These are phyloP conservation scores for Gisinianus flammeolus DNA, from an alignment of 2,888 invertebrate genomes.

Conservation along the genomic window DNA sequence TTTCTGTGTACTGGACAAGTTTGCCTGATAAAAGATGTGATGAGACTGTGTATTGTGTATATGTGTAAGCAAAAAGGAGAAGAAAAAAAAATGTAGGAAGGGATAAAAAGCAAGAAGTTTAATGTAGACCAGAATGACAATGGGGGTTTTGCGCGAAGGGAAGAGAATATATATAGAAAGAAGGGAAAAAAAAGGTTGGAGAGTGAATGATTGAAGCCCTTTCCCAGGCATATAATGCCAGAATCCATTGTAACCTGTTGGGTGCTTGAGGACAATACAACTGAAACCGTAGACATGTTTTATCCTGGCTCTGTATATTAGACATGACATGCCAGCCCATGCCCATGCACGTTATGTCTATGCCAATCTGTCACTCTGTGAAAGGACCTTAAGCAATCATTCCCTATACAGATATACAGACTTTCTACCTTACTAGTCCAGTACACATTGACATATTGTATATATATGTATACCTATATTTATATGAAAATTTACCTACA, in stretches of 20 bases:
- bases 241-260: conserved; percentile 36
- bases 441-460: neutral
- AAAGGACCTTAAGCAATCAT: neutral
- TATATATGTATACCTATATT: too few species aligned
- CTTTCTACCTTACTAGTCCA: neutral
- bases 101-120: too few species aligned
- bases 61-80: too few species aligned
- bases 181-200: neutral
- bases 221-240: conserved; percentile 16
- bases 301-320: conserved; percentile 8
- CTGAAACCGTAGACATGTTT: conserved; percentile 33
- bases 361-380: conserved; percentile 23
- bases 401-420: neutral
- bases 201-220: conserved; percentile 25
- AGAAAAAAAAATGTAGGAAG: too few species aligned
- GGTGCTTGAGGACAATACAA: conserved; percentile 26
- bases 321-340: conserved; percentile 27
- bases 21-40: too few species aligned
- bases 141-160: conserved; percentile 10
- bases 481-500: too few species aligned
- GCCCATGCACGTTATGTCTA: neutral
- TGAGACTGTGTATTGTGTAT: too few species aligned
- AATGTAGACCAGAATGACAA: neutral
- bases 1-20: too few species aligned
- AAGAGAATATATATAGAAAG: conserved; percentile 17